These are phyloP conservation scores for Morbakka virulenta DNA, from an alignment of 30 jellyfish, hydroid and myxozoan species.

Conservation along the genomic window DNA sequence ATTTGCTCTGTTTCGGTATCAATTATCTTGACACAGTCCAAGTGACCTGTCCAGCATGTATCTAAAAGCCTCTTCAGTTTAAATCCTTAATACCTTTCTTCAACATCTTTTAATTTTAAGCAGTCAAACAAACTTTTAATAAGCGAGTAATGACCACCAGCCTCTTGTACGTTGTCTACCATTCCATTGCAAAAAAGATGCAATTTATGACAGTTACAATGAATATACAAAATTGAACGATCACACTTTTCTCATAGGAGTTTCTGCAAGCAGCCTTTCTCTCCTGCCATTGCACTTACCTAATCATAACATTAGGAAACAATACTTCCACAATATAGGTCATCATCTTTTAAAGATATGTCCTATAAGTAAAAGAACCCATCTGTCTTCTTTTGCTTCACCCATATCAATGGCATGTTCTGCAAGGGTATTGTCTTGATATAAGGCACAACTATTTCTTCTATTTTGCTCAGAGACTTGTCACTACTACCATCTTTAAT, in stretches of 20 bases:
- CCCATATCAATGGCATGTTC: slow-evolving; percentile 13
- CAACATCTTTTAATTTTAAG: too few relatives aligned
- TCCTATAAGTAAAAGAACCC: background rate
- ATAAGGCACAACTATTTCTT: slow-evolving; percentile 6
- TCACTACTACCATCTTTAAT: slow-evolving; percentile 16
- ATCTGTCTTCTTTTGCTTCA: slow-evolving; percentile 15
- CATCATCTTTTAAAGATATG: slow-evolving; percentile 3
- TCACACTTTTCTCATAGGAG: slow-evolving; percentile 1
- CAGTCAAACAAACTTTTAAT: too few relatives aligned
- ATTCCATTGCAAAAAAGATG: slow-evolving; percentile 2
- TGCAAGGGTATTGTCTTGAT: background rate
- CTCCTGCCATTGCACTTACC: slow-evolving; percentile 26
- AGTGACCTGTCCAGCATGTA: slow-evolving; percentile 23
- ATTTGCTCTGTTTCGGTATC: slow-evolving; percentile 1
- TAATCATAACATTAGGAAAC: slow-evolving; percentile 14
- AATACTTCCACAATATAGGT: too few relatives aligned
- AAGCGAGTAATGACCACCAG: too few relatives aligned
- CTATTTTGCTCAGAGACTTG: background rate
- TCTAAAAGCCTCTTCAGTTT: slow-evolving; percentile 14
- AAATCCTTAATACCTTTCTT: slow-evolving; percentile 8
- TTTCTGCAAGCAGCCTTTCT: slow-evolving; percentile 24
- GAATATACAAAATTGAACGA: slow-evolving; percentile 7
- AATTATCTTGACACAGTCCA: slow-evolving; percentile 1
- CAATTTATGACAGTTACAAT: slow-evolving; percentile 16
- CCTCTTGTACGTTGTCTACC: background rate